These are phyloP conservation scores for western clawed frog (Xenopus tropicalis) DNA, from an alignment of 2,113 vertebrate genomes.

Conservation along the genomic window UCB_Xtro_10.0 CM004448.2:86333501-86334000, in stretches of 20 bases:
- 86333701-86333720: not conserved
- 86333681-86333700: not conserved
- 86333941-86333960: constrained; percentile 41
- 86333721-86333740: constrained; percentile 7
- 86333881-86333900: constrained; percentile 8
- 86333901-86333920: constrained; percentile 31
- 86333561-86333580: too few relatives aligned
- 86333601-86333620: too few relatives aligned
- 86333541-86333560: too few relatives aligned
- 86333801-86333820: constrained; percentile 39
- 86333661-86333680: not conserved
- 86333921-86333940: constrained; percentile 28
- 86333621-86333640: too few relatives aligned
- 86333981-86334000: not conserved
- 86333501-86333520: too few relatives aligned
- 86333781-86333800: constrained; percentile 36
- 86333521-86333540: too few relatives aligned
- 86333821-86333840: constrained; percentile 38
- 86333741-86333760: not conserved
- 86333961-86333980: constrained; percentile 23
- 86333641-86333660: not conserved
- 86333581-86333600: too few relatives aligned
- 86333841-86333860: constrained; percentile 38
- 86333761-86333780: constrained; percentile 39
- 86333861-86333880: constrained; percentile 23